These are phyloP conservation scores for Notothenia coriiceps DNA, from an alignment of 2,113 vertebrate species.

Conservation along the genomic window DNA sequence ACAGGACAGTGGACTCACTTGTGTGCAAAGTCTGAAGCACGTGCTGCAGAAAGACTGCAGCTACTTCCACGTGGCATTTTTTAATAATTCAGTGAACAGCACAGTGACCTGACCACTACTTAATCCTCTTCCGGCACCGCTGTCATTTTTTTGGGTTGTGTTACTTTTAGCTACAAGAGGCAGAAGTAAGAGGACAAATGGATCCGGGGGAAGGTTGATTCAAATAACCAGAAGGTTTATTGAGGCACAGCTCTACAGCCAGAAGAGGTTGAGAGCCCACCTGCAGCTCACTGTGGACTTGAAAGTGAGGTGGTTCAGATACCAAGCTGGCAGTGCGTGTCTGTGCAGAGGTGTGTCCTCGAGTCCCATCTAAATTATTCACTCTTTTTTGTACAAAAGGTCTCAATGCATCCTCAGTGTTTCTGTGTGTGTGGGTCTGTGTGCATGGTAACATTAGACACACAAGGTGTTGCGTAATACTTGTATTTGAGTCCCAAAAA, in stretches of 20 bases:
- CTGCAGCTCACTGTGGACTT: slow-evolving; percentile 40
- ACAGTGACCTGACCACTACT: slow-evolving; percentile 40
- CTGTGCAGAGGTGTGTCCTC: slow-evolving; percentile 33
- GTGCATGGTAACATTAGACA: slow-evolving; percentile 23
- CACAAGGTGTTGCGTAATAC: slow-evolving; percentile 43
- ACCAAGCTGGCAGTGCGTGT: slow-evolving; percentile 31
- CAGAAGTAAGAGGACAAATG: slow-evolving; percentile 3
- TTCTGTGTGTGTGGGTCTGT: slow-evolving; percentile 17
- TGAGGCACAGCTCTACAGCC: slow-evolving; percentile 15
- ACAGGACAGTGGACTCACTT: slow-evolving; percentile 13
- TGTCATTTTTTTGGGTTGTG: slow-evolving; percentile 11
- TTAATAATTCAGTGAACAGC: slow-evolving; percentile 71
- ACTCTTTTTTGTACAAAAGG: slow-evolving; percentile 47
- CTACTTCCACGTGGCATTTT: slow-evolving; percentile 42
- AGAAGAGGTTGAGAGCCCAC: slow-evolving; percentile 17
- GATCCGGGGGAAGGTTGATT: neutral
- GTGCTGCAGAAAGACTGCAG: slow-evolving; percentile 36
- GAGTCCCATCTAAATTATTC: slow-evolving; percentile 72
- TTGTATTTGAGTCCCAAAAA: neutral
- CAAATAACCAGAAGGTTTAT: slow-evolving; percentile 1
- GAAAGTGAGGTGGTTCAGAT: slow-evolving; percentile 47
- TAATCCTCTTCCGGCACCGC: slow-evolving; percentile 11
- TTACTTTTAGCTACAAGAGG: slow-evolving; percentile 13
- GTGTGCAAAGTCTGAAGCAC: slow-evolving; percentile 3
- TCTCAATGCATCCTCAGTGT: slow-evolving; percentile 23